Base-by-base conservation (phyloP, 2,113 vertebrate genomes). In the Chunga burmeisteri region DNA sequence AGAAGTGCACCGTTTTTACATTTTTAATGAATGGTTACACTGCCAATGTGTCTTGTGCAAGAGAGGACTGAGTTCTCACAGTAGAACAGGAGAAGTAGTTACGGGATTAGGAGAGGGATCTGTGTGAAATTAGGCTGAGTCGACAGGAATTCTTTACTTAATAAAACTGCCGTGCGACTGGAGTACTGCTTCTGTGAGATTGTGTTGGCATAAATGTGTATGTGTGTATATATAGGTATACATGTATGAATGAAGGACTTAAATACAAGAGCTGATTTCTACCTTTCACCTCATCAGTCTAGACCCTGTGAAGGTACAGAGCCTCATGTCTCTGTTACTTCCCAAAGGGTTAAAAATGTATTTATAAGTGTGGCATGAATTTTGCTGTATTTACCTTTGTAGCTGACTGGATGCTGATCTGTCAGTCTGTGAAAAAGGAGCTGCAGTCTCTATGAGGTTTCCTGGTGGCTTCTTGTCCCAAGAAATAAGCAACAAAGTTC, bases 171-270 rank as follows among this genome's bases (percentile, higher is more conserved):
- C 6, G 0, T 79, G 68, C 13, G 66, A 6, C 25, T 81, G 46
- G 10, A 67, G 26, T 67, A 59, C 65, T 9, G 8, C 11, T 70
- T 66, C 36, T 62, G 21, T 56, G 84, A 66, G 30, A 30, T 25
- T 86, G 25, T 67, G 13, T 49, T 86, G 49, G 26, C 16, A 0
- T 55, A 21, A 52, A 11, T 59, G 1, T 62, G 5, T 47, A 0
- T 55, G 7, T 42, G 12, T 59, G 6, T 59, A 1, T 61, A 1
- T 63, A 34, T 44, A 46, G 16, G 12, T 63, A 1, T 32, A 0
- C 29, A 9, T n/a, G 9, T 70, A n/a, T 74, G 56, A 42, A 50
- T 44, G 44, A 63, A 27, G 20, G 26, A n/a, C 38, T 88, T 66
- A 38, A 83, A 77, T 78, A 26, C 10, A 84, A 27, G 30, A 90